Conservation (phyloP, 2,888 invertebrate species). For the Drosophila hamatofila region DNA sequence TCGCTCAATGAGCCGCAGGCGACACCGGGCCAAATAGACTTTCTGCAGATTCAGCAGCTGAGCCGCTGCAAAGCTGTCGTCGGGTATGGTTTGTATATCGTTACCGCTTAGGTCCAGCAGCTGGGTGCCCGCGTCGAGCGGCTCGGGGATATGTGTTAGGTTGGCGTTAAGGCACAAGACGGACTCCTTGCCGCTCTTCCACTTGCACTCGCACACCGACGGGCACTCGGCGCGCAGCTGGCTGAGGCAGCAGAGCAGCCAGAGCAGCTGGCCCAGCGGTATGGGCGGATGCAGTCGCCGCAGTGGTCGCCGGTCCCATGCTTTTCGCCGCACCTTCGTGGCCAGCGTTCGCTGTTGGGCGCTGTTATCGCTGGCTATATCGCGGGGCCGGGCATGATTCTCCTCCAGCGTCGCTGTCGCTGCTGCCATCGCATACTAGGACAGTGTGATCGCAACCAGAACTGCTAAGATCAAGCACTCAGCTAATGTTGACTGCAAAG, state of each 20-base stretch:
- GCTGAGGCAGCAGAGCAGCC: conserved; percentile 80
- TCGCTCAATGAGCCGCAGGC: conserved; percentile 89
- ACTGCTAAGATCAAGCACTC: conserved; percentile 9
- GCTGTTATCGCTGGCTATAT: conserved; percentile 74
- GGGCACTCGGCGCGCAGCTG: conserved; percentile 88
- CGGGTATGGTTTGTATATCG: conserved; percentile 88
- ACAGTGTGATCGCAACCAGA: conserved; percentile 19
- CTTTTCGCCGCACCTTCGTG: conserved; percentile 81
- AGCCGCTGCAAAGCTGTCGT: conserved; percentile 91
- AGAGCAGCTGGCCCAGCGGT: conserved; percentile 73
- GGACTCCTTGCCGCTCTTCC: conserved; percentile 95
- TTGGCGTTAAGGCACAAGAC: conserved; percentile 92
- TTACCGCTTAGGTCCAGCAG: conserved; percentile 92
- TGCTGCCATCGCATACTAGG: conserved; percentile 76
- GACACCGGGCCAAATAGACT: conserved; percentile 90
- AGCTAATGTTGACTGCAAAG: conserved; percentile 39
- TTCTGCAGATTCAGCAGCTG: conserved; percentile 93
- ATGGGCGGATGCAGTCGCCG: conserved; percentile 73
- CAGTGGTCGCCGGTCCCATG: conserved; percentile 47
- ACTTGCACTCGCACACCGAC: conserved; percentile 93
- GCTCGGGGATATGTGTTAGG: conserved; percentile 90
- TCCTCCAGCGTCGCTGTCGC: conserved; percentile 59
- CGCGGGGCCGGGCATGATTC: conserved; percentile 47
- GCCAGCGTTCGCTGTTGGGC: conserved; percentile 76
- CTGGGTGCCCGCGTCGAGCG: conserved; percentile 92